Percentiles rank a stretch among this genome's conserved stretches.
Conservation (phyloP, 2,797 vertebrate genomes). For the Poeciliopsis gracilis region DNA sequence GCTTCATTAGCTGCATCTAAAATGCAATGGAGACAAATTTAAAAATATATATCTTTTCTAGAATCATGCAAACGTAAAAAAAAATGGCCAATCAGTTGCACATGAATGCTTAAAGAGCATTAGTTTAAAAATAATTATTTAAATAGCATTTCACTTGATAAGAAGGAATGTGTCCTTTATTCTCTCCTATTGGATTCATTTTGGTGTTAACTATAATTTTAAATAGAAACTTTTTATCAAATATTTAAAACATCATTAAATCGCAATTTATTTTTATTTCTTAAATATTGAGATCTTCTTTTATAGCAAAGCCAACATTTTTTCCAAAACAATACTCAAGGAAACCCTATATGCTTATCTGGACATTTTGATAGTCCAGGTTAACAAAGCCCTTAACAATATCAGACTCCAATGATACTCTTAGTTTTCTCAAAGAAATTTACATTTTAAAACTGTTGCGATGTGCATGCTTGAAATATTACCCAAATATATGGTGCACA, state of each 20-base stretch:
- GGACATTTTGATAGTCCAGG: neutral
- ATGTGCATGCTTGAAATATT: conserved; percentile 6
- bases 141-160: neutral
- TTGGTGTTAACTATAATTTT: neutral
- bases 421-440: neutral
- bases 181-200: neutral
- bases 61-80: neutral
- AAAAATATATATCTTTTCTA: neutral
- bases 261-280: neutral
- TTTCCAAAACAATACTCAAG: neutral
- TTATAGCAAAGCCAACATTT: neutral
- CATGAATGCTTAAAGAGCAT: neutral
- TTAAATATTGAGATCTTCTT: neutral
- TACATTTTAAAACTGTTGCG: neutral
- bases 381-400: neutral
- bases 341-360: neutral
- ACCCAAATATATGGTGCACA: neutral
- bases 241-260: neutral
- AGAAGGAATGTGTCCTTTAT: neutral
- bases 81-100: neutral
- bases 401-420: neutral
- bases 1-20: neutral
- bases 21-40: neutral
- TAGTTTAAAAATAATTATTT: neutral
- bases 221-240: neutral